These are phyloP conservation scores for Trogon surrucura DNA, from an alignment of 2,113 vertebrate genomes.

Conservation along the genomic window DNA sequence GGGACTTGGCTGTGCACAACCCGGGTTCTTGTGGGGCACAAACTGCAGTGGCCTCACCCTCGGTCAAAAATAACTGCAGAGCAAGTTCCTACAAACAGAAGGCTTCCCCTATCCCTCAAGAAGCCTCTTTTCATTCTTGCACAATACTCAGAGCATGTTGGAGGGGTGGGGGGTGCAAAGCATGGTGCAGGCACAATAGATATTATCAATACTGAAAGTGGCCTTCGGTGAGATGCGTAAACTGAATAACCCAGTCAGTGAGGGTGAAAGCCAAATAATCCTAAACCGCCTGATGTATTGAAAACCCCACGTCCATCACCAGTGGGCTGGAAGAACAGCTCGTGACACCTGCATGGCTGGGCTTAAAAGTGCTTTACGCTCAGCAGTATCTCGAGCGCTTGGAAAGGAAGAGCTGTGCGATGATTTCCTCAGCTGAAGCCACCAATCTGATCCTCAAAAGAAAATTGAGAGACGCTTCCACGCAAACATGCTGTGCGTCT, in stretches of 20 bases:
- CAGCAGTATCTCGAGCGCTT: not conserved
- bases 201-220: not conserved
- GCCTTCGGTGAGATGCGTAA: not conserved
- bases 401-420: not conserved
- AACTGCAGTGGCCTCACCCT: not conserved
- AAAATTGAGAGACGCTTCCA: not conserved
- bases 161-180: not conserved
- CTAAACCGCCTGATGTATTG: not conserved
- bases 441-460: not conserved
- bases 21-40: not conserved
- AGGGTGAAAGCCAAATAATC: not conserved
- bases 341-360: not conserved
- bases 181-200: not conserved
- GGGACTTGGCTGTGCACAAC: not conserved
- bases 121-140: not conserved
- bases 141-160: accelerated
- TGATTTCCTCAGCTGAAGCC: not conserved
- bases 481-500: accelerated
- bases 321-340: not conserved
- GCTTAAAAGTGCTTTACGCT: not conserved
- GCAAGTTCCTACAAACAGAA: not conserved
- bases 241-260: not conserved
- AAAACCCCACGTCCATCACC: not conserved
- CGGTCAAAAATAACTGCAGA: conserved; percentile 25
- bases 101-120: not conserved